Percentiles rank a stretch among this genome's conserved stretches.
phyloP scores from a whole-genome alignment of 1,140 invertebrate genomes.

The Drosophila grimshawi region DNA sequence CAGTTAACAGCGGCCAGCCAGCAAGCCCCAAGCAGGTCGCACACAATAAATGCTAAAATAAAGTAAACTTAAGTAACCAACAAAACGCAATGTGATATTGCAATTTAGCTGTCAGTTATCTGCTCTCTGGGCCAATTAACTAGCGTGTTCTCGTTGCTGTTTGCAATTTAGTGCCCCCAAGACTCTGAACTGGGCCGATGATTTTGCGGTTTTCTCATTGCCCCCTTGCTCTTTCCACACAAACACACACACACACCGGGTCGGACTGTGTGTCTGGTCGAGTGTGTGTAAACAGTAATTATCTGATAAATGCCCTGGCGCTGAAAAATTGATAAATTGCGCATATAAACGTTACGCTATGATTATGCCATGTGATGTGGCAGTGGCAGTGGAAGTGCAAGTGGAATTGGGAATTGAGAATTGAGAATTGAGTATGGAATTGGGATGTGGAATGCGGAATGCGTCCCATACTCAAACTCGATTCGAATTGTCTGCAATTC shows the following conservation, averaged over 20 bases:
- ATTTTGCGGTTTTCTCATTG: conserved; percentile 73
- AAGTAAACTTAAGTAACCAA: conserved; percentile 55
- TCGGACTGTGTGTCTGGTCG: conserved; percentile 29
- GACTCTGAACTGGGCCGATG: conserved; percentile 58
- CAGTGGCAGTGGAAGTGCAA: conserved; percentile 10
- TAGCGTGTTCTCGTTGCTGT: conserved; percentile 62
- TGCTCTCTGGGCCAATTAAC: conserved; percentile 79
- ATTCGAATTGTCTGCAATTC: conserved; percentile 1
- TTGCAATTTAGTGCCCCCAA: conserved; percentile 75
- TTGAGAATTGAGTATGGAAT: neutral
- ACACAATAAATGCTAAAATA: conserved; percentile 31
- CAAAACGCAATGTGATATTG: conserved; percentile 78
- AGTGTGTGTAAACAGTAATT: conserved; percentile 78
- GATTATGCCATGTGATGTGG: conserved; percentile 62
- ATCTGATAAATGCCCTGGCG: conserved; percentile 78
- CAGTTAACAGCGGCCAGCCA: conserved; percentile 13
- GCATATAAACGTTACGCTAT: conserved; percentile 78
- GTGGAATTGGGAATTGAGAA: neutral
- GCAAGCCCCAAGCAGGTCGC: conserved; percentile 23
- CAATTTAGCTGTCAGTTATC: conserved; percentile 79
- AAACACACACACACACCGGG: neutral
- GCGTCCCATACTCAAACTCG: conserved; percentile 5
- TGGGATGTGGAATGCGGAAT: conserved; percentile 7
- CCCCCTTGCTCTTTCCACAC: neutral
- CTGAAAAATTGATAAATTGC: conserved; percentile 81